Base-by-base conservation (phyloP, 2,113 vertebrate genomes). In the Spermophilus dauricus region DNA sequence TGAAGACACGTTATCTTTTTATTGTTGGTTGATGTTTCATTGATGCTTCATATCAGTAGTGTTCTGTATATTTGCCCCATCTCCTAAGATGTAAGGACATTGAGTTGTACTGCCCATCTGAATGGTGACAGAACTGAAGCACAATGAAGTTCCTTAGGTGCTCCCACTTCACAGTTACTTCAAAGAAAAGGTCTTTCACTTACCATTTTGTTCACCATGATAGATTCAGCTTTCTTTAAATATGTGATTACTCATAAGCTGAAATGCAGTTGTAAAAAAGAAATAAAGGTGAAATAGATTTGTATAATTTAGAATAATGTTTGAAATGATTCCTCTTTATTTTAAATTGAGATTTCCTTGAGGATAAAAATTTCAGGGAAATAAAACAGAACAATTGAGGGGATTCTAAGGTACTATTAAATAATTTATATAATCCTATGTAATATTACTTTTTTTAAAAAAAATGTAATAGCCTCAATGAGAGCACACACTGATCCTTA, bases 1-100 rank as follows among this genome's bases (percentile, higher is more conserved):
- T 56, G 84, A 89, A 95, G 86, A 67, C 32, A 65, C 4, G 22
- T 53, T 93, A 39, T n/a, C 14, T 76, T 84, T 95, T 72, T 26
- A 76, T 22, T 90, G 37, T 42, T 65, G 39, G 88, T 91, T 96
- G 92, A 87, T 45, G 88, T 86, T 89, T 80, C 72, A 70, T 28
- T 92, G 48, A 32, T 90, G 76, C 65, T 81, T 87, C 56, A 81
- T 28, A 77, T 81, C 30, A 72, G 8, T 65, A 90, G 73, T 91
- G 9, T 42, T 91, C 69, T 78, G 63, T 76, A 76, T 0, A 61
- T 69, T 95, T 69, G 45, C 24, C 11, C n/a, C 69, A 18, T 90
- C 82, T 94, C 61, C 10, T 58, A 82, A 92, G 58, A 78, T 78
- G 4, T 72, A 48, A 77, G 14, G 34, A 67, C 24, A 61, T 34